Conservation (phyloP, 2,113 vertebrate genomes). For the Pangasianodon hypophthalmus region DNA sequence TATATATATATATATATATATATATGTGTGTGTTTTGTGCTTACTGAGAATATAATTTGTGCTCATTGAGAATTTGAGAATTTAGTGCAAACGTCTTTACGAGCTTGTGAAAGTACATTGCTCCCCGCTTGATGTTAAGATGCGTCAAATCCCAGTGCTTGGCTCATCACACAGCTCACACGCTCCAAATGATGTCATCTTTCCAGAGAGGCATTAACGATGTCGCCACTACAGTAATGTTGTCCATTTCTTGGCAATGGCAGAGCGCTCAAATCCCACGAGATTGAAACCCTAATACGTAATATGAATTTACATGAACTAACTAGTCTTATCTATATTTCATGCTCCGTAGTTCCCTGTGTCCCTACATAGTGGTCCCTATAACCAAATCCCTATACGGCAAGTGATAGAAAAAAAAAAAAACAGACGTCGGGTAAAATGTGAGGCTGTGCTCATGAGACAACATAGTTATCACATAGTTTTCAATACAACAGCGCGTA, state of each 20-base stretch:
- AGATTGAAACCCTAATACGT: neutral
- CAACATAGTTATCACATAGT: neutral
- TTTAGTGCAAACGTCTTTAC: neutral
- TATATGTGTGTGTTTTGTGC: neutral
- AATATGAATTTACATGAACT: neutral
- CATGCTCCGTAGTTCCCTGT: neutral
- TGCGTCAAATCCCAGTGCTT: neutral
- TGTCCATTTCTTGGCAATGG: neutral
- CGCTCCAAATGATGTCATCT: conserved; percentile 29
- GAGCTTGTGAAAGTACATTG: neutral
- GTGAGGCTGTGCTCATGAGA: neutral
- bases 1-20: neutral
- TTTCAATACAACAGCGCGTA: neutral
- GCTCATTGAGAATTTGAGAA: neutral
- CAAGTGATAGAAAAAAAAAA: neutral
- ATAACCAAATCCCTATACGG: neutral
- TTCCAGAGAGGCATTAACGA: neutral
- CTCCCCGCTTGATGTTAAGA: neutral
- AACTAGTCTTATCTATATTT: neutral
- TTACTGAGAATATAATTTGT: neutral
- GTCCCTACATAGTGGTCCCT: conserved; percentile 26
- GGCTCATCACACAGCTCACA: conserved; percentile 4
- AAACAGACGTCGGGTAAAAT: neutral
- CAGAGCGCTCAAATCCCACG: neutral
- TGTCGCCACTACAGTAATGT: conserved; percentile 11